Percentiles rank a stretch among this genome's conserved stretches.
Evolutionary conservation across 1,140 invertebrate genomes (phyloP).

Genomic region (Drosophila azteca): DNA sequence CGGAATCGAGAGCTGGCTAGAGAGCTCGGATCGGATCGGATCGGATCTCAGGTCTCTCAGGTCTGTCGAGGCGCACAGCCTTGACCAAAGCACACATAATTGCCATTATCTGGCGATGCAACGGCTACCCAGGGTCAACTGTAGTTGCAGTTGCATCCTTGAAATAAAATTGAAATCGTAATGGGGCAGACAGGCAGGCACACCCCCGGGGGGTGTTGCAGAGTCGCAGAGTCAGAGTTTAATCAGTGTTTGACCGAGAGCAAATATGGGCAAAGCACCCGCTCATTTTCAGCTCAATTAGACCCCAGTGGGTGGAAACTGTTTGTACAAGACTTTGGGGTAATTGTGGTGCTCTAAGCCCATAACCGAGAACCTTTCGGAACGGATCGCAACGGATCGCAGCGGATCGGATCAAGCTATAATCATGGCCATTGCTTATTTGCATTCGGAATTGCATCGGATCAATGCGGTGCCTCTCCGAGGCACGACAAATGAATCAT

Average conservation of each 20-base stretch:
- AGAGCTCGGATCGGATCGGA: slow-evolving; percentile 23
- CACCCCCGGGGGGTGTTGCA: slow-evolving; percentile 49
- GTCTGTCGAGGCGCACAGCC: slow-evolving; percentile 36
- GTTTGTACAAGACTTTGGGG: slow-evolving; percentile 17
- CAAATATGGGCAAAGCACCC: slow-evolving; percentile 65
- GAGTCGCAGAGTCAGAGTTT: slow-evolving; percentile 50
- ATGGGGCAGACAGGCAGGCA: slow-evolving; percentile 46
- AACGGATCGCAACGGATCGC: slow-evolving; percentile 36
- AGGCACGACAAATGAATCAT: slow-evolving; percentile 78
- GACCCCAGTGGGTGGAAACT: slow-evolving; percentile 58
- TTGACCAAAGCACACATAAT: slow-evolving; percentile 66
- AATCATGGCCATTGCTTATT: slow-evolving; percentile 51
- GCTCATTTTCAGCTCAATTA: slow-evolving; percentile 63
- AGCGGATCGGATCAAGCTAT: slow-evolving; percentile 50
- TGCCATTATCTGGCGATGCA: slow-evolving; percentile 58
- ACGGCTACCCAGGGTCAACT: slow-evolving; percentile 56
- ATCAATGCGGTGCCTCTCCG: slow-evolving; percentile 31
- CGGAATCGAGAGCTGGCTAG: slow-evolving; percentile 25
- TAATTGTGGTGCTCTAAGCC: slow-evolving; percentile 39
- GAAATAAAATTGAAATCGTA: slow-evolving; percentile 59
- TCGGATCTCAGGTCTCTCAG: slow-evolving; percentile 46
- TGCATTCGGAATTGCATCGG: slow-evolving; percentile 47
- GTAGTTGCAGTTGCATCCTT: slow-evolving; percentile 55
- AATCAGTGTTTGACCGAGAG: slow-evolving; percentile 60
- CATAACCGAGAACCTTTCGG: slow-evolving; percentile 39